Conservation (phyloP, 2,797 vertebrate species). For the Australoheros facetus region DNA sequence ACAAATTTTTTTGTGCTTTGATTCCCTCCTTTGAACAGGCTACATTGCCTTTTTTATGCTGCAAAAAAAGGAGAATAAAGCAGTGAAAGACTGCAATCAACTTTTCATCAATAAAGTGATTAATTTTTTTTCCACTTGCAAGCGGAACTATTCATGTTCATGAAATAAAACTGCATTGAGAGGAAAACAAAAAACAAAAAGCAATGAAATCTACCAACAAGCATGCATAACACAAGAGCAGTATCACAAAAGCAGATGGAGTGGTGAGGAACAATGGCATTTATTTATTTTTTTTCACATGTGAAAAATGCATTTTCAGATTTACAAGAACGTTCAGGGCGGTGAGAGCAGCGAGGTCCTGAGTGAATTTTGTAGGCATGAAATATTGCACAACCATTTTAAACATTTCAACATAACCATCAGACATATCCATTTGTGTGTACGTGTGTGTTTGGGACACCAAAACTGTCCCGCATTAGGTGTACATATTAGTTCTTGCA, state of each 20-base stretch:
- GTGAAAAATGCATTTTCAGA: constrained; percentile 4
- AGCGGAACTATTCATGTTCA: constrained; percentile 52
- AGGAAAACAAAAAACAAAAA: constrained; percentile 40
- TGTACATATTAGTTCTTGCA: constrained; percentile 68
- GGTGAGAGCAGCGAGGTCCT: constrained; percentile 15
- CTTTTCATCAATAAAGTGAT: constrained; percentile 58
- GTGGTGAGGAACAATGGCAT: constrained; percentile 38
- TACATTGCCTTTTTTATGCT: constrained; percentile 15
- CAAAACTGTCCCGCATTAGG: constrained; percentile 58
- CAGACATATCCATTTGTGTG: constrained; percentile 54
- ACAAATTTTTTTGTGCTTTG: constrained; percentile 35
- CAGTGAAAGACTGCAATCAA: constrained; percentile 50
- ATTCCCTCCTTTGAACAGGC: constrained; percentile 50
- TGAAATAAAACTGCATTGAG: constrained; percentile 45
- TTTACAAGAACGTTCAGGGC: constrained; percentile 17
- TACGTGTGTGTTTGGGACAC: constrained; percentile 26
- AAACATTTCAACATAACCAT: constrained; percentile 70
- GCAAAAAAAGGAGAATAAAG: constrained; percentile 6
- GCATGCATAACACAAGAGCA: constrained; percentile 24
- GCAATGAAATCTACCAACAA: constrained; percentile 31
- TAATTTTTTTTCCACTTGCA: constrained; percentile 42
- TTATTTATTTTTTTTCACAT: neutral
- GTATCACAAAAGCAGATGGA: constrained; percentile 27
- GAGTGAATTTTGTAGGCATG: constrained; percentile 61
- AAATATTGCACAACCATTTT: constrained; percentile 65